Evolutionary conservation across 2,797 vertebrate genomes (phyloP).

Genomic region (Enoplosus armatus): DNA sequence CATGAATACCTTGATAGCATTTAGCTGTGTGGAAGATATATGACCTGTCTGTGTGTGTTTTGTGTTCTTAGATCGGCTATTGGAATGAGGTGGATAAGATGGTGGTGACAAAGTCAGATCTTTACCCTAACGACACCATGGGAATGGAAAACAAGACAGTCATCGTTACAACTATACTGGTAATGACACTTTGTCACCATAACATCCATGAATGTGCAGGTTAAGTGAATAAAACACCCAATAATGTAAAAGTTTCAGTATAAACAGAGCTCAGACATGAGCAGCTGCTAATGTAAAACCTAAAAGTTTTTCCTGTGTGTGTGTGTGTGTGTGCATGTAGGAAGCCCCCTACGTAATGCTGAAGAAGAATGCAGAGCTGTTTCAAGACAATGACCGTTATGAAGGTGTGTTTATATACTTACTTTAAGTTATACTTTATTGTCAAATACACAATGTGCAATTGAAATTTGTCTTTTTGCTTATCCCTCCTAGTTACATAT

Average conservation of each 20-base stretch:
- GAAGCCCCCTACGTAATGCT: constrained; percentile 99
- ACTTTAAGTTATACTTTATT: no score
- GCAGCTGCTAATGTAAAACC: background rate
- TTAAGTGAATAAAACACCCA: background rate
- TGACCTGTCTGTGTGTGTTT: background rate
- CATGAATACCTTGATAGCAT: background rate
- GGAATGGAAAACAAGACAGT: constrained; percentile 98
- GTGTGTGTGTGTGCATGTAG: constrained; percentile 71
- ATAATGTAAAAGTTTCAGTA: background rate
- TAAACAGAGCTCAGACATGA: background rate
- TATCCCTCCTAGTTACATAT: no score
- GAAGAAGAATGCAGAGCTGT: constrained; percentile 97
- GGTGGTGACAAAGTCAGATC: constrained; percentile 94
- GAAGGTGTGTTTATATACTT: constrained; percentile 83
- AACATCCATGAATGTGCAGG: background rate
- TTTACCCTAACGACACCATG: constrained; percentile 93
- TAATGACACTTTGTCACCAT: constrained; percentile 70
- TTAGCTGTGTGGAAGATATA: background rate
- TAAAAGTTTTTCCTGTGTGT: background rate
- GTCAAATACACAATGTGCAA: no score
- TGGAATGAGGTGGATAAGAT: constrained; percentile 99
- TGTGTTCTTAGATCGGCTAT: constrained; percentile 91
- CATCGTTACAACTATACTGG: constrained; percentile 96
- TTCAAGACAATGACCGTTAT: constrained; percentile 96
- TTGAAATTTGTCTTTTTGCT: no score